phyloP scores from a whole-genome alignment of 2,888 invertebrate genomes.

The Apomyelois bistriatella region DNA sequence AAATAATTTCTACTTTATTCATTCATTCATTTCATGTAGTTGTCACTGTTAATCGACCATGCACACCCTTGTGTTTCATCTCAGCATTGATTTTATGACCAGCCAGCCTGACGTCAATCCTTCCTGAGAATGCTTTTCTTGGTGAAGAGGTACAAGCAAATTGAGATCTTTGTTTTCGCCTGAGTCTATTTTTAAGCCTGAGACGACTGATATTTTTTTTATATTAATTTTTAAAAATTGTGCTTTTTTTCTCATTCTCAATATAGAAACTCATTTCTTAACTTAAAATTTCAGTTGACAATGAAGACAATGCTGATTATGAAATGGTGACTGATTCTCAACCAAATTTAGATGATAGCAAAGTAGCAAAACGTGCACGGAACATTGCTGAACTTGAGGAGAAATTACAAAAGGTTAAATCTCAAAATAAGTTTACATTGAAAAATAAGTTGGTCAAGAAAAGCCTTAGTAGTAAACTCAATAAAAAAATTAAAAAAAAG shows the following conservation, averaged over 20 bases:
- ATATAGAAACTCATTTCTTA: background rate
- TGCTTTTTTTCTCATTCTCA: no score
- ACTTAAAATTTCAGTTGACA: constrained; percentile 45
- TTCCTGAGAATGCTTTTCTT: no score
- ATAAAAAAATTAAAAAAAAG: constrained; percentile 82
- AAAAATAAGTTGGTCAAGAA: constrained; percentile 85
- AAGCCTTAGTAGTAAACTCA: constrained; percentile 82
- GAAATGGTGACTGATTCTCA: constrained; percentile 48
- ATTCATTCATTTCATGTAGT: no score
- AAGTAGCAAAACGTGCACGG: constrained; percentile 71
- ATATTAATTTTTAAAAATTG: no score
- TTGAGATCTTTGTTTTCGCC: no score
- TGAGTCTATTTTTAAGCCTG: no score
- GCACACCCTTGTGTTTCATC: no score
- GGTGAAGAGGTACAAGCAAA: no score
- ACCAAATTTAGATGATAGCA: constrained; percentile 41
- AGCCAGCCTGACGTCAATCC: no score
- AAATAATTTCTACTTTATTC: background rate
- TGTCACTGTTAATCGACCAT: no score
- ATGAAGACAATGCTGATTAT: constrained; percentile 57
- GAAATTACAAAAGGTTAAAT: constrained; percentile 81
- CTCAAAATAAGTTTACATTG: constrained; percentile 80
- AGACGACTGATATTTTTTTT: no score
- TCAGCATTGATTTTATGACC: no score
- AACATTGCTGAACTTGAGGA: constrained; percentile 83